Evolutionary conservation across 2,113 vertebrate species (phyloP).

Genomic region (Numida meleagris): DNA sequence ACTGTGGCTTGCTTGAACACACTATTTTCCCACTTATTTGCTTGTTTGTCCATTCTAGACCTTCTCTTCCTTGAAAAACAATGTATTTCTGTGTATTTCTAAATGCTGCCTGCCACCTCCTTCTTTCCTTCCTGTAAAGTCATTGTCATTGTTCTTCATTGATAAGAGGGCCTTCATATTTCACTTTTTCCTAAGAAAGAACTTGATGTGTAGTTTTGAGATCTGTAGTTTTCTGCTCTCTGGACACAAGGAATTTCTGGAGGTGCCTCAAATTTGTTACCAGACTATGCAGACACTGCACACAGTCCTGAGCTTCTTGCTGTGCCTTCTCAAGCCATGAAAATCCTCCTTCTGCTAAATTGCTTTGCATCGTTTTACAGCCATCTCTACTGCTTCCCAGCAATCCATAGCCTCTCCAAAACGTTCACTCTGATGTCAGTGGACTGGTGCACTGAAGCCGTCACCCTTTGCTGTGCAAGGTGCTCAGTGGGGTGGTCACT

Average conservation of each 20-base stretch:
- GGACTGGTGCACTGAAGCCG: neutral
- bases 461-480: neutral
- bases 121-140: neutral
- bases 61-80: neutral
- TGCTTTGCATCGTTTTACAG: neutral
- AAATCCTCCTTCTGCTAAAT: neutral
- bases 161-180: neutral
- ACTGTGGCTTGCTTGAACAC: neutral
- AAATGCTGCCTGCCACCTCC: neutral
- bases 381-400: neutral
- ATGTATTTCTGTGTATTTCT: neutral
- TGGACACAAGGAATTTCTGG: neutral
- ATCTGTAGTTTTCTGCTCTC: neutral
- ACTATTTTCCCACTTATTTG: neutral
- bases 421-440: neutral
- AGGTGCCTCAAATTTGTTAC: neutral
- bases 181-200: neutral
- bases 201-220: neutral
- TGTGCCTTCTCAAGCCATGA: neutral
- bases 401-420: neutral
- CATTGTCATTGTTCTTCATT: neutral
- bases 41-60: neutral
- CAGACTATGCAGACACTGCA: neutral
- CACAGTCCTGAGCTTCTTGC: neutral
- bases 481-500: neutral